Percentiles rank a stretch among this genome's conserved stretches.
Evolutionary conservation across 2,113 vertebrate species (phyloP).

Genomic region (Erpornis zantholeuca): DNA sequence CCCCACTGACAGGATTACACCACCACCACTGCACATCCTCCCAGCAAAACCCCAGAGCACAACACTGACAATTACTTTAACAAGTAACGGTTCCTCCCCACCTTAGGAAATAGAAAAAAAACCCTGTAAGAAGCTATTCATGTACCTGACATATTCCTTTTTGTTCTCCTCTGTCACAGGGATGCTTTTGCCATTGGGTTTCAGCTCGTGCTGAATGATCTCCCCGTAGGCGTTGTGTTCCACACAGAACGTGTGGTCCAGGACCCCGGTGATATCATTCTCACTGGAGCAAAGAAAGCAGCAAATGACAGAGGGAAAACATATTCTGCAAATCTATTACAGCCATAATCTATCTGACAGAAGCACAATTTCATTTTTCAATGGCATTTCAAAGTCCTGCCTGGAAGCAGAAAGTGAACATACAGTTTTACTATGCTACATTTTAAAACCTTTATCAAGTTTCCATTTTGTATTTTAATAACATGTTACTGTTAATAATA

Average conservation of each 20-base stretch:
- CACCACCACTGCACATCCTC: background rate
- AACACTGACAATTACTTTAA: too few relatives aligned
- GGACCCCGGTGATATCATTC: conserved; percentile 97
- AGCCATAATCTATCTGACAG: background rate
- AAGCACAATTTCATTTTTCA: background rate
- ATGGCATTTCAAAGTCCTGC: background rate
- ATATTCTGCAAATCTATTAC: background rate
- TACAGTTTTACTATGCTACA: background rate
- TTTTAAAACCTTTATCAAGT: background rate
- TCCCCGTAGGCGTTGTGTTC: conserved; percentile 98
- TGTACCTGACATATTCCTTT: conserved; percentile 94
- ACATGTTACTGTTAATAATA: background rate
- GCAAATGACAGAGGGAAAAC: background rate
- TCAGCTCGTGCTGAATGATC: conserved; percentile 98
- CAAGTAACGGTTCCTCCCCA: background rate
- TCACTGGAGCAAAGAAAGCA: conserved; percentile 75
- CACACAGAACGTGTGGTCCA: conserved; percentile 98
- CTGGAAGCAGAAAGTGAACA: background rate
- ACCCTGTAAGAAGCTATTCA: background rate
- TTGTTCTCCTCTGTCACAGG: conserved; percentile 95
- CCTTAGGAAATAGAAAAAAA: background rate
- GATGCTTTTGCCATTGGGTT: conserved; percentile 97
- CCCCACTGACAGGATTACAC: background rate
- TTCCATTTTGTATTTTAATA: background rate
- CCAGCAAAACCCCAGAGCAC: background rate